phyloP scores from a whole-genome alignment of 37 sponge, comb jelly and placozoan species.

The Diacarnus erythraeanus region DNA sequence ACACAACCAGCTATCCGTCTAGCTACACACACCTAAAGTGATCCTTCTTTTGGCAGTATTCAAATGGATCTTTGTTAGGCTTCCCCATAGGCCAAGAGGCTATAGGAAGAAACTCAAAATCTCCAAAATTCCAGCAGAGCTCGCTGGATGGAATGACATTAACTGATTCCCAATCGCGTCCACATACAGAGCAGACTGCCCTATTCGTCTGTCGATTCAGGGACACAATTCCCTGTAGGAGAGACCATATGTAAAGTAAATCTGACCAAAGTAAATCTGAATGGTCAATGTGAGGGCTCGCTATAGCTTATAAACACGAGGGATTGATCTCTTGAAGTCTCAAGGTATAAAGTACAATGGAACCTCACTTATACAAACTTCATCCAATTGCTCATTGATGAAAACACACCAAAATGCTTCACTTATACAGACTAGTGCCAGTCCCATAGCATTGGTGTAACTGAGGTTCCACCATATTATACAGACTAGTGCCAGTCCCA shows the following conservation, averaged over 20 bases:
- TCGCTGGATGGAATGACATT: slow-evolving; percentile 50
- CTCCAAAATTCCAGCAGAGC: slow-evolving; percentile 63
- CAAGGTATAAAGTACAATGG: too few species aligned
- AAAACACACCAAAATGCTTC: too few species aligned
- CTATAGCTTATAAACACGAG: background rate
- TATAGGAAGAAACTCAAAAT: slow-evolving; percentile 45
- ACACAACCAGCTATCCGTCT: too few species aligned
- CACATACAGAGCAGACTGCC: slow-evolving; percentile 25
- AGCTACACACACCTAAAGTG: slow-evolving; percentile 49
- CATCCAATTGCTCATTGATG: too few species aligned
- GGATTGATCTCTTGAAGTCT: too few species aligned
- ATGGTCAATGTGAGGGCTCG: background rate
- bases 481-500: too few species aligned
- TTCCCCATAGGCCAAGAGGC: slow-evolving; percentile 42
- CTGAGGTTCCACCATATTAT: too few species aligned
- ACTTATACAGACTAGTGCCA: too few species aligned
- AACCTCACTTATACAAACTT: too few species aligned
- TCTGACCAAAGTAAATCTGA: background rate
- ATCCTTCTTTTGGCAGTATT: slow-evolving; percentile 63
- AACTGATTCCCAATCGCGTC: slow-evolving; percentile 29
- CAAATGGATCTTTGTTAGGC: slow-evolving; percentile 32
- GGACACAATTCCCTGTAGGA: background rate
- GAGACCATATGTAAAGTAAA: background rate
- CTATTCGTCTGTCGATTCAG: background rate
- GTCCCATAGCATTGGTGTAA: too few species aligned